A percentile compares a stretch with the other conserved stretches of the same genome.
Conservation (phyloP, 2,888 invertebrate species). For the Agonopterix alstromeriana region DNA sequence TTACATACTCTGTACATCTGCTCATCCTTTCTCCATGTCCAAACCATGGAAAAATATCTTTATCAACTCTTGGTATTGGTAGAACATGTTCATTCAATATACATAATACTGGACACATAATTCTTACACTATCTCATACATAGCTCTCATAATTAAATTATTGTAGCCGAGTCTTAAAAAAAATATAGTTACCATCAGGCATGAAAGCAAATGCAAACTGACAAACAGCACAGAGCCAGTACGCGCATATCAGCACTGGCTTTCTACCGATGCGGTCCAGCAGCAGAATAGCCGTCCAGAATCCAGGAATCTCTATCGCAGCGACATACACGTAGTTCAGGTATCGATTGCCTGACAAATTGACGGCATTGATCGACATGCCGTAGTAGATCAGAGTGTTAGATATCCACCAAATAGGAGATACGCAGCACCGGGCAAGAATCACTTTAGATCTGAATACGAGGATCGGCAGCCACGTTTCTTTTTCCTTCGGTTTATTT, state of each 20-base stretch:
- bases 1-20: neutral
- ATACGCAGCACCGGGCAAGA: slow-evolving; percentile 44
- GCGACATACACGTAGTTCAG: slow-evolving; percentile 81
- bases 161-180: no score
- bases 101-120: neutral
- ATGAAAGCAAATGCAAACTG: slow-evolving; percentile 79
- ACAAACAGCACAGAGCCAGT: slow-evolving; percentile 78
- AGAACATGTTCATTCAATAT: neutral
- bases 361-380: slow-evolving; percentile 81
- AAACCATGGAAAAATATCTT: neutral
- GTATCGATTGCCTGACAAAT: slow-evolving; percentile 80
- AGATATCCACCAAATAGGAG: slow-evolving; percentile 81
- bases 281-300: slow-evolving; percentile 78
- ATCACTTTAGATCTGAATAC: slow-evolving; percentile 46
- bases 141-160: no score
- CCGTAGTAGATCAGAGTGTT: slow-evolving; percentile 84
- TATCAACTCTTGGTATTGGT: neutral
- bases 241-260: slow-evolving; percentile 77
- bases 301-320: slow-evolving; percentile 84
- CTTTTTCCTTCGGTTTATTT: slow-evolving; percentile 36
- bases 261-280: slow-evolving; percentile 80
- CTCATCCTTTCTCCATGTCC: neutral
- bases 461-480: slow-evolving; percentile 44
- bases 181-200: slow-evolving; percentile 60
- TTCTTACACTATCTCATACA: no score